Evolutionary conservation across 1,140 invertebrate genomes (phyloP).

Genomic region (Aphelenchoides avenae): DNA sequence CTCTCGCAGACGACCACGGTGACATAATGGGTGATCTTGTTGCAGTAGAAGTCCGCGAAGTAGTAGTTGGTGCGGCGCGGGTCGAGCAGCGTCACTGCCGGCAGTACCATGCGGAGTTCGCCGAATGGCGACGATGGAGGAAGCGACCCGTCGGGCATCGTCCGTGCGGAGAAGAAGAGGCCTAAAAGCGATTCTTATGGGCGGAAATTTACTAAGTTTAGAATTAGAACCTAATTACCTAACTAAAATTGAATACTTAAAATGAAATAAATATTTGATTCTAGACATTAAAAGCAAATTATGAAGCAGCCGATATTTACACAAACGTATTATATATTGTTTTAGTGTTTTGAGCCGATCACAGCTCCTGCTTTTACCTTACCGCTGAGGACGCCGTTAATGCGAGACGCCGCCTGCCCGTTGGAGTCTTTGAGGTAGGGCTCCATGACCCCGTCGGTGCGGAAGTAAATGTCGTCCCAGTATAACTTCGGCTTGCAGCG

Average conservation of each 20-base stretch:
- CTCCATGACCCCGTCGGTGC: slow-evolving; percentile 38
- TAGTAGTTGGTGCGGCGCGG: slow-evolving; percentile 21
- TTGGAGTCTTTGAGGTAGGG: slow-evolving; percentile 52
- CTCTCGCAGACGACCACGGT: slow-evolving; percentile 41
- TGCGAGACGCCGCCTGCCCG: slow-evolving; percentile 47
- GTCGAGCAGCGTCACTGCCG: slow-evolving; percentile 22
- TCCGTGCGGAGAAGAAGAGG: slow-evolving; percentile 45
- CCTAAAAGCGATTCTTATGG: not conserved
- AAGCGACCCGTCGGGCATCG: slow-evolving; percentile 4
- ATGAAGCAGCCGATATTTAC: too few species aligned
- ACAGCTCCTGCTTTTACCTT: not conserved
- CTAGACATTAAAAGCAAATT: too few species aligned
- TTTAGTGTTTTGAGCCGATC: too few species aligned
- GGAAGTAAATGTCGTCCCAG: slow-evolving; percentile 46
- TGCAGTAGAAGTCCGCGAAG: slow-evolving; percentile 48
- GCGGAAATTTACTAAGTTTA: too few species aligned
- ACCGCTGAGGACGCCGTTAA: slow-evolving; percentile 41
- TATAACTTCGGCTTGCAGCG: slow-evolving; percentile 52
- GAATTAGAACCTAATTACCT: too few species aligned
- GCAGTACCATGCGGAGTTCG: slow-evolving; percentile 31
- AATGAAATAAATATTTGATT: too few species aligned
- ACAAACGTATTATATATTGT: too few species aligned
- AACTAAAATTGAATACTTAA: too few species aligned
- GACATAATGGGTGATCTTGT: slow-evolving; percentile 30
- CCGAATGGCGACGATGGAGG: slow-evolving; percentile 27